These are phyloP conservation scores for Lutraria rhynchaena DNA, from an alignment of 1,140 invertebrate species.

Conservation along the genomic window DNA sequence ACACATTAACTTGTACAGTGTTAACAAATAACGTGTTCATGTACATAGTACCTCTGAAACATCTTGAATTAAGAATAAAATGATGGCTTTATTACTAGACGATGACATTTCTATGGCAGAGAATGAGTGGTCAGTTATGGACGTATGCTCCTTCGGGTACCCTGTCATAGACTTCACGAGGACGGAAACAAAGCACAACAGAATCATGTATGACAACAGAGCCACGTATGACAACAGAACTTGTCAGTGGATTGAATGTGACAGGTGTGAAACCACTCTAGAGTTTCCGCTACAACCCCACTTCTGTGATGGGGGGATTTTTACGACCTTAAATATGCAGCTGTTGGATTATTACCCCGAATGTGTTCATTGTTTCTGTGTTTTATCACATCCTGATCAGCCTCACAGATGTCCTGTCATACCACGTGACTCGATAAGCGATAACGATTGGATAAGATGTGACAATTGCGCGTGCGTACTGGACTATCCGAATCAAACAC, in stretches of 20 bases:
- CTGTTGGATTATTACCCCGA: constrained; percentile 26
- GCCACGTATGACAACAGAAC: background rate
- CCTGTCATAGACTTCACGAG: constrained; percentile 27
- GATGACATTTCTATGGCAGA: background rate
- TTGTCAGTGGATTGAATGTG: constrained; percentile 24
- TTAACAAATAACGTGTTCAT: background rate
- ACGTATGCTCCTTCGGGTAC: constrained; percentile 32
- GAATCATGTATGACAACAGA: background rate
- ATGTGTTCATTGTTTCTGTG: constrained; percentile 37
- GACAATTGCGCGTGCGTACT: constrained; percentile 19
- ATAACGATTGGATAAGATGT: constrained; percentile 17
- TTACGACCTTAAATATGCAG: constrained; percentile 18
- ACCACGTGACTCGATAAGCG: background rate
- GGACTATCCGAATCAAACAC: constrained; percentile 13
- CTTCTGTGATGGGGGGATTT: constrained; percentile 20
- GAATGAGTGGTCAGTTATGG: background rate
- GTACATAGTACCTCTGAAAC: background rate
- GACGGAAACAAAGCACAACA: background rate
- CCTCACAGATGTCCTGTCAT: constrained; percentile 47
- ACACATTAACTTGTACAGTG: background rate
- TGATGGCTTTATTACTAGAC: constrained; percentile 6
- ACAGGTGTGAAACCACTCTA: constrained; percentile 7
- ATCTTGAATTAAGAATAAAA: no score
- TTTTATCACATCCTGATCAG: constrained; percentile 30
- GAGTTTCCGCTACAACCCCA: constrained; percentile 40